Conservation (phyloP, 35 echinoderm and acorn worm genomes). For the Apostichopus californicus region DNA sequence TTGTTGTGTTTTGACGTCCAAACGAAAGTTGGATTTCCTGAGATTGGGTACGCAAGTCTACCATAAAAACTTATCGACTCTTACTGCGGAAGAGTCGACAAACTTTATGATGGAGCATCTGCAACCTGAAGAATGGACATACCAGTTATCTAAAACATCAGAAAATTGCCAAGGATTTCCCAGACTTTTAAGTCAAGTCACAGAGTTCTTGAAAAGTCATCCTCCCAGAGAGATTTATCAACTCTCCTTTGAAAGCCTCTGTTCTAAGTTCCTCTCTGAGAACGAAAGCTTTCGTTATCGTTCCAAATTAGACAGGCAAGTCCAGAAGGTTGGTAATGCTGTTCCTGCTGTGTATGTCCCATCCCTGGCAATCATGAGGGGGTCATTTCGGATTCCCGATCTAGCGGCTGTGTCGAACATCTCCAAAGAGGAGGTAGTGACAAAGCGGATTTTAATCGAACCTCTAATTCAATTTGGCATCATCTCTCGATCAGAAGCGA, state of each 20-base stretch:
- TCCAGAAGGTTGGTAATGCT: not conserved
- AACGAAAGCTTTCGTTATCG: not conserved
- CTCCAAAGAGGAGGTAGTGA: not conserved
- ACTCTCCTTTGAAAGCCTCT: not conserved
- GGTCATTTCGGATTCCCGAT: conserved; percentile 23
- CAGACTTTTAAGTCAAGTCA: not conserved
- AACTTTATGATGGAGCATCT: conserved; percentile 19
- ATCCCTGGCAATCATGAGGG: not conserved
- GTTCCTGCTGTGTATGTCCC: conserved; percentile 6
- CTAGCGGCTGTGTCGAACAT: conserved; percentile 7
- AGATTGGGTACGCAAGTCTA: not conserved
- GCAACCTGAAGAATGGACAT: conserved; percentile 32
- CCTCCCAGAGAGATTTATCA: conserved; percentile 9
- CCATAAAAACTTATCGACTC: not conserved
- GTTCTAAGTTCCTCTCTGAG: not conserved
- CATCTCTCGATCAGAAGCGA: not conserved
- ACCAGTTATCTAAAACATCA: not conserved
- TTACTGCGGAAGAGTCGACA: not conserved
- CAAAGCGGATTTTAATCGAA: conserved; percentile 10
- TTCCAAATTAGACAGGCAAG: not conserved
- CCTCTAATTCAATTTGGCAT: conserved; percentile 19
- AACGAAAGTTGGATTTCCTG: not conserved
- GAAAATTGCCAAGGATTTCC: conserved; percentile 36
- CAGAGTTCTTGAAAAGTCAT: not conserved
- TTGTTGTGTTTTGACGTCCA: conserved; percentile 1